Percentiles rank a stretch among this genome's conserved stretches.
phyloP scores from a whole-genome alignment of 1,140 invertebrate genomes.

The Eupristina koningsbergeri region DNA sequence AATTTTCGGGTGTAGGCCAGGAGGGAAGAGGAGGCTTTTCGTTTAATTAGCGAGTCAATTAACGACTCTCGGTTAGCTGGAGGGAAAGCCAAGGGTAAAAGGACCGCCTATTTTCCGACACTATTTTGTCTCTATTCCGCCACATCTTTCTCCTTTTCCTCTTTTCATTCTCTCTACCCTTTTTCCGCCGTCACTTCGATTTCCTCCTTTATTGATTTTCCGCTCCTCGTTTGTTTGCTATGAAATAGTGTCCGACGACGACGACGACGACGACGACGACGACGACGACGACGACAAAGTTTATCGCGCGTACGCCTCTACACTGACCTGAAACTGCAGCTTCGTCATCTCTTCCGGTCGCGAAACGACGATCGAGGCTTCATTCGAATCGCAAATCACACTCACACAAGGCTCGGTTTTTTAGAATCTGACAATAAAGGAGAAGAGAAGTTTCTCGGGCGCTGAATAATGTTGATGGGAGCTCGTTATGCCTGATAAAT shows the following conservation, averaged over 20 bases:
- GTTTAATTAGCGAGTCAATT: conserved; percentile 50
- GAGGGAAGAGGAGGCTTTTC: conserved; percentile 32
- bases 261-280: too few species aligned
- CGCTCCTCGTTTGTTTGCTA: conserved; percentile 21
- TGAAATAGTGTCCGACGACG: conserved; percentile 28
- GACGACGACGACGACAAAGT: too few species aligned
- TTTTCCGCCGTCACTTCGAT: background rate
- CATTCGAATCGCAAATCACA: conserved; percentile 52
- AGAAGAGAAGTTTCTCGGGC: background rate
- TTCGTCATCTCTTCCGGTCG: conserved; percentile 5
- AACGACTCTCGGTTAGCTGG: conserved; percentile 28
- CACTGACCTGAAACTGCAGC: conserved; percentile 48
- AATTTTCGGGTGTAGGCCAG: conserved; percentile 32
- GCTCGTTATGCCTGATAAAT: conserved; percentile 29
- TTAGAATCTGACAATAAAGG: conserved; percentile 2
- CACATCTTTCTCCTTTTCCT: background rate
- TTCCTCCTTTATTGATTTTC: conserved; percentile 49
- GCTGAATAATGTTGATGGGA: conserved; percentile 22
- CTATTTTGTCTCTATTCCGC: too few species aligned
- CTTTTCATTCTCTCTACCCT: background rate
- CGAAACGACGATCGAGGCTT: conserved; percentile 21
- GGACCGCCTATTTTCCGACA: too few species aligned
- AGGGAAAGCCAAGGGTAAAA: conserved; percentile 16
- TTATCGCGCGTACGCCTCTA: conserved; percentile 18
- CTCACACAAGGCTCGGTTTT: conserved; percentile 26